These are phyloP conservation scores for Macrochelys suwanniensis DNA, from an alignment of 2,797 vertebrate species.

Conservation along the genomic window DNA sequence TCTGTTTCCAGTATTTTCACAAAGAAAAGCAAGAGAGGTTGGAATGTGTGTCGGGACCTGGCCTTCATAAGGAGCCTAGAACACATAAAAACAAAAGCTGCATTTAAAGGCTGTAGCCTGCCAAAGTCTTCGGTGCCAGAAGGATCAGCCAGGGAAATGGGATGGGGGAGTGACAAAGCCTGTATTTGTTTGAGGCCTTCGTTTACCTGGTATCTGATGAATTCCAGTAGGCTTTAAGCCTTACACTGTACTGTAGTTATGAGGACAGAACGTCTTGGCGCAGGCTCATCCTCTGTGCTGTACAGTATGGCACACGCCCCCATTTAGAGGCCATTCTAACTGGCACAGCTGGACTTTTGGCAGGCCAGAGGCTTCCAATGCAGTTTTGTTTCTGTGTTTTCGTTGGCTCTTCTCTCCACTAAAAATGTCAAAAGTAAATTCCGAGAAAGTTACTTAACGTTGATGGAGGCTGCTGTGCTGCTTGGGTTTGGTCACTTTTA, in stretches of 20 bases:
- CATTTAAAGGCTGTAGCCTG: slow-evolving; percentile 68
- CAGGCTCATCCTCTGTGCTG: slow-evolving; percentile 33
- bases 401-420: slow-evolving; percentile 58
- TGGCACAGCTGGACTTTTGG: slow-evolving; percentile 16
- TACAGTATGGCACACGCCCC: slow-evolving; percentile 5
- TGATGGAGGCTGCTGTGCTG: slow-evolving; percentile 42
- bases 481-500: slow-evolving; percentile 3
- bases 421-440: slow-evolving; percentile 61
- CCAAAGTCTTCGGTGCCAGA: neutral
- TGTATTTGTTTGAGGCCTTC: neutral
- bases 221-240: neutral
- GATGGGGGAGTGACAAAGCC: slow-evolving; percentile 56
- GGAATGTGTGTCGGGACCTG: neutral
- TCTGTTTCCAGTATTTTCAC: neutral
- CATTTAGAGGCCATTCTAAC: slow-evolving; percentile 8
- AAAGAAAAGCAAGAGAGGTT: neutral
- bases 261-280: slow-evolving; percentile 43
- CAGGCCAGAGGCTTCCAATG: slow-evolving; percentile 32
- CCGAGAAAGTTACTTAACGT: slow-evolving; percentile 68
- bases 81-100: slow-evolving; percentile 61
- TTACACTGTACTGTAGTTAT: neutral
- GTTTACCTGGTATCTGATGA: neutral
- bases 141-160: neutral
- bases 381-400: slow-evolving; percentile 66
- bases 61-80: slow-evolving; percentile 3